Base-by-base conservation (phyloP, 1,140 invertebrate genomes). In the Hydropsyche tenuis region DNA sequence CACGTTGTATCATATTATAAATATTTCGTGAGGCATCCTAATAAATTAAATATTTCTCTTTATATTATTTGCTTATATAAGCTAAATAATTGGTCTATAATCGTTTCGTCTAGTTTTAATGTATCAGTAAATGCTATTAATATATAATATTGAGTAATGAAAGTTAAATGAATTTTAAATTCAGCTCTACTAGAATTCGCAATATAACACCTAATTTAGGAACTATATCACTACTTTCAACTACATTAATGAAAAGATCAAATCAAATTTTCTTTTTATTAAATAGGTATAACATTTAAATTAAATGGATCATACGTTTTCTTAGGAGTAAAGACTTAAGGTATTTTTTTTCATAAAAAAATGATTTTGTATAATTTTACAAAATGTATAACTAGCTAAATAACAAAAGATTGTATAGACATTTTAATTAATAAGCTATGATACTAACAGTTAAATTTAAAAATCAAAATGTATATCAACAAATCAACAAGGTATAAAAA, bases 61-160 rank as follows among this genome's bases (percentile, higher is more conserved):
- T 46, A 66, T 73, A 66, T 73, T 42, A 65, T 66, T 66, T 72
- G 27, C 60, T 65, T 73, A 56, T n/a, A 42, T 18, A 18, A 65
- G 22, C 43, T 65, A 69, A 51, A 23, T 73, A 65, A 30, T 76
- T 76, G 75, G 75, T 76, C 75, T 76, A 76, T 72, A 48, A 64
- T 65, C 72, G 62, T 73, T 73, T 66, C 25, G 12, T 70, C 65
- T 68, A 68, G 23, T 48, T 18, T 20, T 66, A n/a, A 43, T 27
- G 27, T 20, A 45, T 27, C 43, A 9, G 30, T 37, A 48, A 68
- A 43, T 48, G 45, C 43, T 68, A 68, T 68, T 22, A 48, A 68
- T 68, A 48, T 48, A 14, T 68, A 23, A 16, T 60, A 60, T 22
- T 60, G 56, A 60, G 56, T 23, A 48, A 7, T 48, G 16, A 48